These are phyloP conservation scores for Myripristis jacobus DNA, from an alignment of 2,797 vertebrate species.

Conservation along the genomic window DNA sequence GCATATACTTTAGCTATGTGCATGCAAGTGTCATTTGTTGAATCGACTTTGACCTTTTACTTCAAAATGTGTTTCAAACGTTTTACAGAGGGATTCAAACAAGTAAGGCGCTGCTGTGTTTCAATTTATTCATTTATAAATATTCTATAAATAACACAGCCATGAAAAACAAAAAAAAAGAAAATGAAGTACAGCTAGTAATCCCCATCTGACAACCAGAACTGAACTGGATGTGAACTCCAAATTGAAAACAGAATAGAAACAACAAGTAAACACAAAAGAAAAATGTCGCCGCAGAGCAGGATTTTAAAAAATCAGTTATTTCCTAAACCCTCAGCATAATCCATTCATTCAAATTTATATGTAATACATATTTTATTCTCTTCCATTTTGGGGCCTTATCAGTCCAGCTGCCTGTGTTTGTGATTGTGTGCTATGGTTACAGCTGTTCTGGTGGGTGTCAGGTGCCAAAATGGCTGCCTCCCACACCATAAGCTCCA, in stretches of 20 bases:
- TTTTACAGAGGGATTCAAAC: neutral
- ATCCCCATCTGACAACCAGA: constrained; percentile 22
- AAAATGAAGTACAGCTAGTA: neutral
- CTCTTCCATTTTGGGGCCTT: constrained; percentile 41
- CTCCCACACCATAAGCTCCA: constrained; percentile 50
- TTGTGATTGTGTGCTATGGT: constrained; percentile 75
- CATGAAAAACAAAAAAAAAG: neutral
- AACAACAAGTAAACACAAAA: constrained; percentile 36
- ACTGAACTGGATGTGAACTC: constrained; percentile 16
- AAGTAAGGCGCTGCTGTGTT: neutral
- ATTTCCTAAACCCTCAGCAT: constrained; percentile 27
- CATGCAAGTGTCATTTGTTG: too few relatives aligned
- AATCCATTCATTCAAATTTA: constrained; percentile 37
- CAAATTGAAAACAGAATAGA: neutral
- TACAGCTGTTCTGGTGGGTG: constrained; percentile 62
- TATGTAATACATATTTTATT: constrained; percentile 29
- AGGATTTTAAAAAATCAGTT: constrained; percentile 47
- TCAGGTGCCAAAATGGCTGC: constrained; percentile 64
- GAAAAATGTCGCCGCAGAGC: constrained; percentile 21
- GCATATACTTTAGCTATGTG: too few relatives aligned
- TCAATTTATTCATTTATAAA: neutral
- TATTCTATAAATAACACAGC: constrained; percentile 29
- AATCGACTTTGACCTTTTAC: too few relatives aligned
- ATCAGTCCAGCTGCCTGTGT: constrained; percentile 73
- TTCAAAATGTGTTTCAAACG: neutral